phyloP scores from a whole-genome alignment of 2,113 vertebrate genomes.

The Chaetorhynchus papuensis region DNA sequence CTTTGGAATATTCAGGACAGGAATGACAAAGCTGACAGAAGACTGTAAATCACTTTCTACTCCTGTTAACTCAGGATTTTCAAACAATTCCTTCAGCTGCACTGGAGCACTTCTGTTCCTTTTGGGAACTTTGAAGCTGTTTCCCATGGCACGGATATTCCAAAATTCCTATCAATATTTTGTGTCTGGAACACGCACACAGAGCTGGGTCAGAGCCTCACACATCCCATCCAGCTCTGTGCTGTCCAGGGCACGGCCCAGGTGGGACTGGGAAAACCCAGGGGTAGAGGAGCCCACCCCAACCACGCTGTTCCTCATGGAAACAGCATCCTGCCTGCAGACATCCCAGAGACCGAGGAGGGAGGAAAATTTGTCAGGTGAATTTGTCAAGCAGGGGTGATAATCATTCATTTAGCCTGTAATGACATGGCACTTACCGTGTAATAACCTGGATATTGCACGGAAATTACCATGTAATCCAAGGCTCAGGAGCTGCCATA shows the following conservation, averaged over 20 bases:
- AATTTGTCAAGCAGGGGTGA: slow-evolving; percentile 46
- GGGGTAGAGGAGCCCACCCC: neutral
- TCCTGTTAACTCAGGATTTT: neutral
- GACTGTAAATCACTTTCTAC: neutral
- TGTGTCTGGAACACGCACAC: neutral
- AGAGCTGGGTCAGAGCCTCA: neutral
- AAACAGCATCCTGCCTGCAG: neutral
- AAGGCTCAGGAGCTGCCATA: slow-evolving; percentile 15
- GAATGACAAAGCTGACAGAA: neutral
- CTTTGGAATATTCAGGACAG: neutral
- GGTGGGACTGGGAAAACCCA: neutral
- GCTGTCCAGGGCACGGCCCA: no score
- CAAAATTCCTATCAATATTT: neutral
- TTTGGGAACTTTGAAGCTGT: neutral
- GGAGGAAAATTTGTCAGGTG: slow-evolving; percentile 21
- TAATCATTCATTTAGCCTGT: slow-evolving; percentile 50
- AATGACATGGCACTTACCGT: slow-evolving; percentile 52
- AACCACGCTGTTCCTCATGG: fast-evolving
- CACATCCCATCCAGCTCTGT: neutral
- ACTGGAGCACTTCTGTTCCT: neutral
- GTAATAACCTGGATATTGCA: slow-evolving; percentile 60
- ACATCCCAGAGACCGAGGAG: neutral
- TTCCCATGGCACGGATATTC: neutral
- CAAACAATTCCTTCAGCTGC: neutral
- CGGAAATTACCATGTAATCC: slow-evolving; percentile 64